A percentile compares a stretch with the other conserved stretches of the same genome.
These are phyloP conservation scores for Rhipidura dahli DNA, from an alignment of 2,113 vertebrate species.

Conservation along the genomic window DNA sequence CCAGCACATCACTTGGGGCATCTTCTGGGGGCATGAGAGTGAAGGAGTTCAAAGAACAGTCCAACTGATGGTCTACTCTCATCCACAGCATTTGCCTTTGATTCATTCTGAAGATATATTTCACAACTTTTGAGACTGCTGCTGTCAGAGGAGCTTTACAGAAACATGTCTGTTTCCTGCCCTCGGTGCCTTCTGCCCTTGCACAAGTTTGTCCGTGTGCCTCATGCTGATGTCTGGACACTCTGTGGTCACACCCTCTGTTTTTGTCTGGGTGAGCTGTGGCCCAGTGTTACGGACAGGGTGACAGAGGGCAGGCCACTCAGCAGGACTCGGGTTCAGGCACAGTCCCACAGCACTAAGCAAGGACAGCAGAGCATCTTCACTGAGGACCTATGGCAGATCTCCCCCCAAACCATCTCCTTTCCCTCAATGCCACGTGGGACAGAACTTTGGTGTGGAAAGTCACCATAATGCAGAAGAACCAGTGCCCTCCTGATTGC, in stretches of 20 bases:
- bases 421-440: neutral
- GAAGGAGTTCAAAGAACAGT: neutral
- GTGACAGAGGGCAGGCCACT: neutral
- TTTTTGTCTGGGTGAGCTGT: neutral
- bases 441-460: neutral
- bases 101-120: neutral
- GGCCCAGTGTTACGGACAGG: accelerated
- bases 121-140: neutral
- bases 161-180: neutral
- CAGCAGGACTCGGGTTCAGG: neutral
- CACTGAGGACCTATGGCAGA: neutral
- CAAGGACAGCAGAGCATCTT: neutral
- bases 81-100: neutral
- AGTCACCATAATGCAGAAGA: neutral
- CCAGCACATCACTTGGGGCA: neutral
- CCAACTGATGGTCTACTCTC: accelerated
- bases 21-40: neutral
- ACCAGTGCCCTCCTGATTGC: neutral
- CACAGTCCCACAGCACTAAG: accelerated
- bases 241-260: neutral
- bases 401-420: neutral
- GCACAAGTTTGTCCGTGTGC: accelerated
- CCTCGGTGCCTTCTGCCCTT: neutral
- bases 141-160: neutral
- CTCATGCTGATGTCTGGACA: neutral